Evolutionary conservation across 2,113 vertebrate species (phyloP).

Genomic region (Tauraco erythrolophus): DNA sequence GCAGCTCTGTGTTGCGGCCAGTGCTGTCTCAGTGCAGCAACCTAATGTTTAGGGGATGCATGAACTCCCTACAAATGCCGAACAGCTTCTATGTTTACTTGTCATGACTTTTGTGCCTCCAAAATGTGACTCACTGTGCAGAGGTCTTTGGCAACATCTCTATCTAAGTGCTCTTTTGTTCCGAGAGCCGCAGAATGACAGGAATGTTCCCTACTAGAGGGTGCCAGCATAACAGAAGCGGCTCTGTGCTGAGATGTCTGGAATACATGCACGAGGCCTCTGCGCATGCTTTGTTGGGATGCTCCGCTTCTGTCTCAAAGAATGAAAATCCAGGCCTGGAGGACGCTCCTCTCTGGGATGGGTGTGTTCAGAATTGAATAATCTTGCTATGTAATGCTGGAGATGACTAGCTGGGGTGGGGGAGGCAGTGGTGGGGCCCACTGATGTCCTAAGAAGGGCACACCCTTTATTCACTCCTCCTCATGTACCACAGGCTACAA

Average conservation of each 20-base stretch:
- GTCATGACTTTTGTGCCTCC: not conserved
- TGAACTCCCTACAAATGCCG: not conserved
- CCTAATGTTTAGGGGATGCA: not conserved
- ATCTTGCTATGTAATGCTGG: conserved; percentile 59
- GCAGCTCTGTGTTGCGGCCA: not conserved
- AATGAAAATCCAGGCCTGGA: conserved; percentile 61
- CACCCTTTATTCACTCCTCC: conserved; percentile 59
- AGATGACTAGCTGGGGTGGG: conserved; percentile 67
- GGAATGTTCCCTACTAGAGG: conserved; percentile 36
- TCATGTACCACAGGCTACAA: conserved; percentile 67
- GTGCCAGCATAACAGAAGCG: not conserved
- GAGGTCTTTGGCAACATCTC: conserved; percentile 22
- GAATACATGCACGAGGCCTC: not conserved
- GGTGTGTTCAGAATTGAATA: conserved; percentile 65
- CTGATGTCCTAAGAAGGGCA: conserved; percentile 43
- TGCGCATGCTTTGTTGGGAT: not conserved
- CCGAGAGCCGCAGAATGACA: conserved; percentile 33
- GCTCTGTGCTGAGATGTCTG: not conserved
- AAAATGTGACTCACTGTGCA: conserved; percentile 29
- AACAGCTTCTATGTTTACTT: not conserved
- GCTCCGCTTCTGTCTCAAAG: conserved; percentile 10
- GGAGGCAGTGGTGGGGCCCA: conserved; percentile 35
- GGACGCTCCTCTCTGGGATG: conserved; percentile 47
- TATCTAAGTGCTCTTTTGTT: conserved; percentile 32
- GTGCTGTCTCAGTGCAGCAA: not conserved